A percentile compares a stretch with the other conserved stretches of the same genome.
Conservation (phyloP, 2,888 invertebrate genomes). For the Yponomeuta malinellus region DNA sequence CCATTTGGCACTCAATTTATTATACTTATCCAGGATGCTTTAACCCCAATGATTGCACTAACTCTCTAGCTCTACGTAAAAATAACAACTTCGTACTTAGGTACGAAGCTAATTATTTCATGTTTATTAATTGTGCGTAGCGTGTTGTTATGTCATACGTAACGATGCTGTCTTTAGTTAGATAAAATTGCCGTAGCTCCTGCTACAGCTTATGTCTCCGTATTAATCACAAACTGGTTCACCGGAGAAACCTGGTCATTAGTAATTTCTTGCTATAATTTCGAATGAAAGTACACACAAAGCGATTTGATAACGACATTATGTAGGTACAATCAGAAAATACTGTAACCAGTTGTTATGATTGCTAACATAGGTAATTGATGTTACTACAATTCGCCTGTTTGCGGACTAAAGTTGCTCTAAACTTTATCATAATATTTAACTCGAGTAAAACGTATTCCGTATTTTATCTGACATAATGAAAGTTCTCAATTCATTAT, state of each 20-base stretch:
- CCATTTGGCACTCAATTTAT: too few relatives aligned
- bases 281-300: slow-evolving; percentile 11
- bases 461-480: not conserved
- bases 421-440: not conserved
- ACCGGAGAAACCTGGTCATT: slow-evolving; percentile 14
- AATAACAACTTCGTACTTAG: not conserved
- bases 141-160: slow-evolving; percentile 4
- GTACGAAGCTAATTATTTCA: not conserved
- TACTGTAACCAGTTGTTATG: not conserved
- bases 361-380: not conserved
- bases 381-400: not conserved
- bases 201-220: not conserved
- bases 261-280: slow-evolving; percentile 10
- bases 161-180: not conserved
- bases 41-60: not conserved
- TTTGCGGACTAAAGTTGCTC: not conserved
- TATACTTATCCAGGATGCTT: too few relatives aligned
- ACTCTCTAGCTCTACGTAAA: not conserved
- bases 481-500: not conserved
- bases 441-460: not conserved
- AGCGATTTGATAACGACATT: slow-evolving; percentile 13
- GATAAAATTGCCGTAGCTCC: slow-evolving; percentile 5
- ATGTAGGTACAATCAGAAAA: slow-evolving; percentile 10
- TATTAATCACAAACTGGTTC: slow-evolving; percentile 11
- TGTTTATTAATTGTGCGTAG: not conserved